phyloP scores from a whole-genome alignment of 2,113 vertebrate species.

The Gadus macrocephalus region DNA sequence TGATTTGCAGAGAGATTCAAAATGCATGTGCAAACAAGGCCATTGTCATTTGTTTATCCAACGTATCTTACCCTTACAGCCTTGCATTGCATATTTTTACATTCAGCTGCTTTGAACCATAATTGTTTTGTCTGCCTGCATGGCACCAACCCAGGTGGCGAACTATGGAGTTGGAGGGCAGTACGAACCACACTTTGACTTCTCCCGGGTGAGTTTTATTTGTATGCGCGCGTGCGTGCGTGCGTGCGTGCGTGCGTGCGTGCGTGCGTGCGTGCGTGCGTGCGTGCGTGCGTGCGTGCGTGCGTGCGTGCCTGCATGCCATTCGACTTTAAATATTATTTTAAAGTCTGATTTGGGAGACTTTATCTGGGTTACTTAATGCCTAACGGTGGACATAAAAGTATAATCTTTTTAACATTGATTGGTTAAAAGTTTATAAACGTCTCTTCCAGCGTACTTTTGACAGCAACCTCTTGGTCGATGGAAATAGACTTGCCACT shows the following conservation, averaged over 20 bases:
- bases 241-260: not conserved
- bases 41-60: no score
- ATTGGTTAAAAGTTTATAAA: conserved; percentile 80
- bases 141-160: conserved; percentile 78
- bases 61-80: no score
- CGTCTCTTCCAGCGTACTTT: conserved; percentile 98
- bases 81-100: no score
- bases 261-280: not conserved
- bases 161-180: conserved; percentile 98
- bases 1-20: no score
- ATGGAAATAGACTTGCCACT: conserved; percentile 99
- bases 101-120: not conserved
- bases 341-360: conserved; percentile 7
- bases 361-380: not conserved
- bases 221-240: not conserved
- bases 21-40: no score
- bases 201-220: conserved; percentile 87
- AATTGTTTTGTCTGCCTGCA: not conserved
- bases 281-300: not conserved
- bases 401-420: conserved; percentile 17
- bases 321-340: not conserved
- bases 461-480: conserved; percentile 91
- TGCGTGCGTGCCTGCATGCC: not conserved
- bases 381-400: conserved; percentile 29
- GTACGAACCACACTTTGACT: conserved; percentile 97